Base-by-base conservation (phyloP, 1,140 invertebrate genomes). In the Tetramorium simillimum region DNA sequence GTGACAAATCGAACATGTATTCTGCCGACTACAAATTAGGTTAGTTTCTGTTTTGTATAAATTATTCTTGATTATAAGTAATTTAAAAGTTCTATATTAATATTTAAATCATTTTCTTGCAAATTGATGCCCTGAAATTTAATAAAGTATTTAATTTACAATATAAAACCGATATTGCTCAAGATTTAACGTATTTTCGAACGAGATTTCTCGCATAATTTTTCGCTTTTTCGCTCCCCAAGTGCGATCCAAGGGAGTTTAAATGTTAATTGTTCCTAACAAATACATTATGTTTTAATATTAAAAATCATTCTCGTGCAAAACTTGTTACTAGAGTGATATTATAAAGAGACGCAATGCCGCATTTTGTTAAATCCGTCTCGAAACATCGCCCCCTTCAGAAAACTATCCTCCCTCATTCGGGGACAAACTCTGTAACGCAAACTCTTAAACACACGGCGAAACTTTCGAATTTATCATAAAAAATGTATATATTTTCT, bases 401-500 rank as follows among this genome's bases (percentile, higher is more conserved):
- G 24, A n/a, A 40, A 63, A 40, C 43, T 43, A 28, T 69, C 18
- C 21, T 63, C 7, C 3, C 9, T 12, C 33, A 80, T 43, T 56
- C 37, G 16, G 43, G 10, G 3, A 40, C 43, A 51, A 18, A 24
- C 9, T 77, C 10, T 63, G 18, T 65, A 69, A 67, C 10, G 46
- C 21, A 56, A 63, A 76, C 14, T 65, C 21, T 62, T 49, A 21
- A 78, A 5, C 33, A 40, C n/a, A 69, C 58, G 21, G 18, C 40
- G n/a, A 73, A 82, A 56, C 24, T 33, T 46, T 82, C 24, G 7
- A 3, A 75, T 37, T 84, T 53, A 72, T 2, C 16, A 37, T 53
- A 43, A 77, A 90, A 43, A 77, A 90, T 85, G 60, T 86, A 87
- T 72, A 10, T 70, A 24, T 58, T 2, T 73, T 46, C 37, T 80